Conservation (phyloP, 2,797 vertebrate genomes). For the Tolypeutes matacus region DNA sequence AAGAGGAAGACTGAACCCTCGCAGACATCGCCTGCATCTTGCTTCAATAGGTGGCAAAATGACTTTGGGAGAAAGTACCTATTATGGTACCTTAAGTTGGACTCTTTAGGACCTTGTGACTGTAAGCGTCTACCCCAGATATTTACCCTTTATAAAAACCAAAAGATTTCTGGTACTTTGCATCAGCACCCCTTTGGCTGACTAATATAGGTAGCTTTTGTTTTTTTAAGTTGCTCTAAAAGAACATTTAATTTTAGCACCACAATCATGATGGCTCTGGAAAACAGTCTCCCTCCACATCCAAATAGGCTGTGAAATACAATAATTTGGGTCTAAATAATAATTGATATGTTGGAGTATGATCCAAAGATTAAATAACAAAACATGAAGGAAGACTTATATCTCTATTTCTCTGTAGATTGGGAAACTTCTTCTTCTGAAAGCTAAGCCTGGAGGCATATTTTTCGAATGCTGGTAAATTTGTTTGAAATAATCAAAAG, state of each 20-base stretch:
- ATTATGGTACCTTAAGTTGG: too few relatives aligned
- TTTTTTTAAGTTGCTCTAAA: neutral
- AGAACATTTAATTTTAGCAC: conserved; percentile 51
- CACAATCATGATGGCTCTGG: neutral
- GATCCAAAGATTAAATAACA: neutral
- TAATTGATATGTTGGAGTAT: neutral
- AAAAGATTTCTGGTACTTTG: too few relatives aligned
- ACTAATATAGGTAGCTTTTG: neutral
- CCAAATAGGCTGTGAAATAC: neutral
- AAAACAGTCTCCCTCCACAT: neutral
- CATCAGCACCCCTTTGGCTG: too few relatives aligned
- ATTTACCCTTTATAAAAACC: too few relatives aligned
- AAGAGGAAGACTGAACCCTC: too few relatives aligned
- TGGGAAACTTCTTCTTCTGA: neutral
- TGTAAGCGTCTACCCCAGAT: too few relatives aligned
- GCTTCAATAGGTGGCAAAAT: too few relatives aligned
- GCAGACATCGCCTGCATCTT: too few relatives aligned
- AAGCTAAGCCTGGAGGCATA: neutral
- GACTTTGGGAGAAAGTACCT: too few relatives aligned
- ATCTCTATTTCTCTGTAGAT: conserved; percentile 1
- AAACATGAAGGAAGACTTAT: neutral
- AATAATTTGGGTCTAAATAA: conserved; percentile 19
- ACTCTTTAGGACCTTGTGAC: too few relatives aligned
- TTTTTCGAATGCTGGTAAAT: neutral
- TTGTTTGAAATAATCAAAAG: conserved; percentile 36